Conservation (phyloP, 2,113 vertebrate genomes). For the Cyanistes caeruleus region DNA sequence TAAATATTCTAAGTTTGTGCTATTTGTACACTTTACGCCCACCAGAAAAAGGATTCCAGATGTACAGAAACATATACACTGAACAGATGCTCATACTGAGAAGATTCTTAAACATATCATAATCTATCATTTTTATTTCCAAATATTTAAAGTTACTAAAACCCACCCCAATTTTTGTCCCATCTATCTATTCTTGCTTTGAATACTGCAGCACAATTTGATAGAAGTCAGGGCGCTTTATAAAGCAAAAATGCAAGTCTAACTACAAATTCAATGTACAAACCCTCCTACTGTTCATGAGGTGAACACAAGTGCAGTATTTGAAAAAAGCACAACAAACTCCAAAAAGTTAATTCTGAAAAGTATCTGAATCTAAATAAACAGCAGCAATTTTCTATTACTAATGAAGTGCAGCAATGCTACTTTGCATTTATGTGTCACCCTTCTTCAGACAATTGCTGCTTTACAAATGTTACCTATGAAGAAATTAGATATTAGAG, state of each 20-base stretch:
- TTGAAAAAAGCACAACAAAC: neutral
- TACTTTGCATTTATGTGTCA: rapidly evolving
- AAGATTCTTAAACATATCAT: neutral
- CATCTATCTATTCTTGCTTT: neutral
- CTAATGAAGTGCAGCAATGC: neutral
- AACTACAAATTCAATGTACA: neutral
- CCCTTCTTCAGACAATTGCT: neutral
- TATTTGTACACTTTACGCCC: neutral
- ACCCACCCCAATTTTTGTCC: neutral
- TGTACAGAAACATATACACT: neutral
- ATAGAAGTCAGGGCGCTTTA: neutral
- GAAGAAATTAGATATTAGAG: neutral
- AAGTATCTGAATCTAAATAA: neutral
- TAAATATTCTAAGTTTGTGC: neutral
- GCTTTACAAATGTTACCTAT: neutral
- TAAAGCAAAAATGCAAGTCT: neutral
- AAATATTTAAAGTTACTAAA: neutral
- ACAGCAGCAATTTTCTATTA: neutral
- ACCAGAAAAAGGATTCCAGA: neutral
- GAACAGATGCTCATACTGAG: neutral
- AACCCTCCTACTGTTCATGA: neutral
- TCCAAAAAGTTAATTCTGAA: neutral
- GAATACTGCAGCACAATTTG: neutral
- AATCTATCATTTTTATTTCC: neutral
- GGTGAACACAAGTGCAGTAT: neutral